Evolutionary conservation across 2,797 vertebrate genomes (phyloP).

Genomic region (Lithobates sylvaticus): DNA sequence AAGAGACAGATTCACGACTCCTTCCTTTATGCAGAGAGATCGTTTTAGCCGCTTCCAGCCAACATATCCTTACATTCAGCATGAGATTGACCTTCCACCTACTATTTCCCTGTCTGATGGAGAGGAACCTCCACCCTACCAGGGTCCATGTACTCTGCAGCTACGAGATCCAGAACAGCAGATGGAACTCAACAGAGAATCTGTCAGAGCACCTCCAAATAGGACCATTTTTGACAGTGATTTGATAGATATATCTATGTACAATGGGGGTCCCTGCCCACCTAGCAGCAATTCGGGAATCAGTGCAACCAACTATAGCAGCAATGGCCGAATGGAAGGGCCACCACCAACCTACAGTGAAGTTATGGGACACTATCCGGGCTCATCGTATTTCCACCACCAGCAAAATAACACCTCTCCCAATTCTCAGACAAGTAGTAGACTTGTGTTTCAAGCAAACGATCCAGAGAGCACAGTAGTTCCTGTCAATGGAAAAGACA

Average conservation of each 20-base stretch:
- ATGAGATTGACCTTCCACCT: conserved; percentile 89
- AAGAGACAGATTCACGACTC: conserved; percentile 81
- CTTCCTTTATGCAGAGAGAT: conserved; percentile 84
- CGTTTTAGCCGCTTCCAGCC: conserved; percentile 88
- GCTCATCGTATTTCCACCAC: conserved; percentile 91
- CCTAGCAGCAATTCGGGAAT: conserved; percentile 97
- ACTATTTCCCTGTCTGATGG: conserved; percentile 89
- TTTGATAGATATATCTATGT: conserved; percentile 78
- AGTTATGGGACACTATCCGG: conserved; percentile 91
- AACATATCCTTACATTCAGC: conserved; percentile 87
- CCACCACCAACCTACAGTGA: conserved; percentile 95
- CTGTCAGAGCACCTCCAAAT: conserved; percentile 82
- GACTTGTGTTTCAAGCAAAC: conserved; percentile 85
- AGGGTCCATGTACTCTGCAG: conserved; percentile 86
- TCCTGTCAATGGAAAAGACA: conserved; percentile 87
- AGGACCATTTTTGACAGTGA: conserved; percentile 84
- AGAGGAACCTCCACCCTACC: conserved; percentile 87
- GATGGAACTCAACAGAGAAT: conserved; percentile 89
- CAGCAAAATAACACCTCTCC: conserved; percentile 88
- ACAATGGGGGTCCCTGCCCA: conserved; percentile 87
- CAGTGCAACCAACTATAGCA: conserved; percentile 90
- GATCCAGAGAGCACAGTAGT: conserved; percentile 90
- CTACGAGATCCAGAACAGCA: conserved; percentile 89
- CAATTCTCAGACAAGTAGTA: conserved; percentile 79
- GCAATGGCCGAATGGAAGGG: conserved; percentile 90